These are phyloP conservation scores for Micrasema longulum DNA, from an alignment of 1,140 invertebrate species.

Conservation along the genomic window DNA sequence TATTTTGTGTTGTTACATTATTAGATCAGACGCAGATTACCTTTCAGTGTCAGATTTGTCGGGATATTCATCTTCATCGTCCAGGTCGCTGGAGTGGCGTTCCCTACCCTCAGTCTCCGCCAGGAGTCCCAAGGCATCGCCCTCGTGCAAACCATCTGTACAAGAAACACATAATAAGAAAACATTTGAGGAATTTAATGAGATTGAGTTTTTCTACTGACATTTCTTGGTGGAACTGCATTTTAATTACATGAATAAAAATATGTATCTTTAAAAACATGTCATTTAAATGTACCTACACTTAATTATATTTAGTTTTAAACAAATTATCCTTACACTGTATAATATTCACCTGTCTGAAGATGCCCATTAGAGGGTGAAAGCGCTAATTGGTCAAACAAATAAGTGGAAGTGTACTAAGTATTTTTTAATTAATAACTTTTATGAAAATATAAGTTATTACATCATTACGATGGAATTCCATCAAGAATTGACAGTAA, in stretches of 20 bases:
- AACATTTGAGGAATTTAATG: background rate
- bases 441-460: too few species aligned
- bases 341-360: too few species aligned
- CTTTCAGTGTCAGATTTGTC: slow-evolving; percentile 14
- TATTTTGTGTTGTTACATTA: too few species aligned
- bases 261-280: background rate
- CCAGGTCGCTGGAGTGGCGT: slow-evolving; percentile 39
- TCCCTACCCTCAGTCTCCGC: slow-evolving; percentile 43
- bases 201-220: background rate
- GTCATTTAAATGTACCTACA: background rate
- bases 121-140: slow-evolving; percentile 40
- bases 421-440: too few species aligned
- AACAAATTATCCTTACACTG: too few species aligned
- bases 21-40: background rate
- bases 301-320: background rate
- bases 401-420: too few species aligned
- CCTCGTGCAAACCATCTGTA: slow-evolving; percentile 21
- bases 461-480: too few species aligned
- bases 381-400: too few species aligned
- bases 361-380: too few species aligned
- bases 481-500: too few species aligned
- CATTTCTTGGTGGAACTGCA: too few species aligned
- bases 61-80: slow-evolving; percentile 31
- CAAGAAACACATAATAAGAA: background rate
- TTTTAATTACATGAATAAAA: too few species aligned